These are phyloP conservation scores for Mungos mungo DNA, from an alignment of 2,113 vertebrate species.

Conservation along the genomic window DNA sequence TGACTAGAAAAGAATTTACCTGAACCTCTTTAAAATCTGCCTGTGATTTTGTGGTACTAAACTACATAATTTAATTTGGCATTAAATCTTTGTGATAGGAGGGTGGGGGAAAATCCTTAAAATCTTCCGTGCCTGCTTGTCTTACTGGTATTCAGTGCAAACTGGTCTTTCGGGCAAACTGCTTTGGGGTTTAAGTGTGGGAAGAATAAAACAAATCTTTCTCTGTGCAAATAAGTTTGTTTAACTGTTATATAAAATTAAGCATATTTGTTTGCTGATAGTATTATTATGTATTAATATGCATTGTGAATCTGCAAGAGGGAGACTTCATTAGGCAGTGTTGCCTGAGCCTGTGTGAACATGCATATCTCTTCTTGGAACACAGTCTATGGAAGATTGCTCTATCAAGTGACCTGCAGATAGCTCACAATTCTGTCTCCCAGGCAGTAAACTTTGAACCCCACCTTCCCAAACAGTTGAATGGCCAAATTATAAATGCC, in stretches of 20 bases:
- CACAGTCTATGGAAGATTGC: background rate
- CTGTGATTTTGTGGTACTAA: background rate
- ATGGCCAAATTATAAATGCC: conserved; percentile 1
- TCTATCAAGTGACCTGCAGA: background rate
- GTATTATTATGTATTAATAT: conserved; percentile 26
- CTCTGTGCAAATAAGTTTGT: conserved; percentile 37
- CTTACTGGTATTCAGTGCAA: background rate
- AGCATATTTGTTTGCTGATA: conserved; percentile 45
- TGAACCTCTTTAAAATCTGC: background rate
- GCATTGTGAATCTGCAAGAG: background rate
- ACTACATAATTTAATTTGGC: background rate
- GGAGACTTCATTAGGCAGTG: background rate
- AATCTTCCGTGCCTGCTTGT: background rate
- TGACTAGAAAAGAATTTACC: background rate
- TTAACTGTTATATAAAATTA: conserved; percentile 41
- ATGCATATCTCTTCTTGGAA: background rate
- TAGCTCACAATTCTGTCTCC: background rate
- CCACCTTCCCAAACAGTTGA: background rate
- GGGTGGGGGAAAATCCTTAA: background rate
- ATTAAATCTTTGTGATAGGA: background rate
- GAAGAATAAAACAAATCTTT: conserved; percentile 42
- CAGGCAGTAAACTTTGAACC: background rate
- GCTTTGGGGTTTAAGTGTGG: background rate
- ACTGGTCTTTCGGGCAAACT: background rate
- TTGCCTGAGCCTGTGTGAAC: background rate